Conservation (phyloP, 1,140 invertebrate species). For the Octopus sinensis region DNA sequence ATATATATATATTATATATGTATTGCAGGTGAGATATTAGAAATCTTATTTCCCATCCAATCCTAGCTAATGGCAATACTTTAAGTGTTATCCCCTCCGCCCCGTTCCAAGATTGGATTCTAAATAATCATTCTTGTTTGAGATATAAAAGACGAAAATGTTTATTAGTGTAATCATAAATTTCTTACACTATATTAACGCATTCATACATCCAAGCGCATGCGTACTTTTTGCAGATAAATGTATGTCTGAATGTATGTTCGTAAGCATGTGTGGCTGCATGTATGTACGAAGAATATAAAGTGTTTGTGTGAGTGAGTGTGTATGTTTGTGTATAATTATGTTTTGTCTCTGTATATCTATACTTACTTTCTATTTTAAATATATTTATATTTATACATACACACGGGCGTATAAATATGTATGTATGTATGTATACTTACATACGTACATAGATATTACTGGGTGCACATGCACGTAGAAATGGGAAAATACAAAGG, state of each 20-base stretch:
- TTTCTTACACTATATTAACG: too few relatives aligned
- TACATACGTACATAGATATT: neutral
- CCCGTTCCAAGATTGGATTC: too few relatives aligned
- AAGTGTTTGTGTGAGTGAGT: neutral
- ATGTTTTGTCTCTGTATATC: neutral
- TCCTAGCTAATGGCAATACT: too few relatives aligned
- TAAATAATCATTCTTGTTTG: too few relatives aligned
- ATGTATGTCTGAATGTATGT: neutral
- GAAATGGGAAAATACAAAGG: neutral
- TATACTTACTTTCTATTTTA: too few relatives aligned
- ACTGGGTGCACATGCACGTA: neutral
- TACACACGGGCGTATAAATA: neutral
- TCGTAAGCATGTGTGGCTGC: neutral
- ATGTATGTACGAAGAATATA: neutral
- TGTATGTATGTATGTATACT: neutral
- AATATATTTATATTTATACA: neutral
- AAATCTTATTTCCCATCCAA: too few relatives aligned
- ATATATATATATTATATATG: neutral
- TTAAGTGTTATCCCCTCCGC: too few relatives aligned
- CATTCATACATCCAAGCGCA: neutral
- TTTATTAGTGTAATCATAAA: too few relatives aligned
- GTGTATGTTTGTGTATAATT: neutral
- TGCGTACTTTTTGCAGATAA: neutral
- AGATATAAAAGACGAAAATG: too few relatives aligned
- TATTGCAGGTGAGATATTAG: too few relatives aligned